A percentile compares a stretch with the other conserved stretches of the same genome.
Conservation (phyloP, 2,113 vertebrate genomes). For the Grammatotria lemairii region DNA sequence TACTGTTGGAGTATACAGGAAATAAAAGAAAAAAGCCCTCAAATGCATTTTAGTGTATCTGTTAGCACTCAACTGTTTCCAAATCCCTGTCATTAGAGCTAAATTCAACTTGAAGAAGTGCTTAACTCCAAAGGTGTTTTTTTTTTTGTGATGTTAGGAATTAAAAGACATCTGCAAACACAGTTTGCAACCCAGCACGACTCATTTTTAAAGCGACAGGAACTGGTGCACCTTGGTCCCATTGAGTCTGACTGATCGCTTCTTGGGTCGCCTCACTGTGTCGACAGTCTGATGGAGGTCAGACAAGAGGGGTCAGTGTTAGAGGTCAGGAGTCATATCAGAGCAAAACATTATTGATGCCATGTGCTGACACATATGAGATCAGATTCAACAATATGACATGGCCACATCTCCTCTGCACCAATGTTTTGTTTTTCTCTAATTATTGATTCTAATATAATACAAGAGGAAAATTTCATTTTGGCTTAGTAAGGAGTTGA, state of each 20-base stretch:
- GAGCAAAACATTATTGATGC: constrained; percentile 46
- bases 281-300: constrained; percentile 40
- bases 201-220: background rate
- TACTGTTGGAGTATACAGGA: background rate
- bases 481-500: background rate
- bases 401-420: constrained; percentile 41
- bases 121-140: background rate
- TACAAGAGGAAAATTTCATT: background rate
- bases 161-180: constrained; percentile 43
- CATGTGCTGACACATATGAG: constrained; percentile 47
- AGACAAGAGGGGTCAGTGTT: constrained; percentile 44
- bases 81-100: background rate
- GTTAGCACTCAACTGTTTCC: background rate
- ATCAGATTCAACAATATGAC: constrained; percentile 3
- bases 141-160: background rate
- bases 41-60: background rate
- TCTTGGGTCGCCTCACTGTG: constrained; percentile 56
- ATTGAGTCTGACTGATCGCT: constrained; percentile 15
- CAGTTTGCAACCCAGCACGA: constrained; percentile 47
- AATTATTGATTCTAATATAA: background rate
- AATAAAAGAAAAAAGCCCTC: background rate
- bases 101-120: constrained; percentile 67
- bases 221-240: background rate
- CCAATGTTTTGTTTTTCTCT: background rate
- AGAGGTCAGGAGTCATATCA: constrained; percentile 49